These are phyloP conservation scores for Paralinhomoeus sp. DNA, from an alignment of 2,888 invertebrate genomes.

Conservation along the genomic window DNA sequence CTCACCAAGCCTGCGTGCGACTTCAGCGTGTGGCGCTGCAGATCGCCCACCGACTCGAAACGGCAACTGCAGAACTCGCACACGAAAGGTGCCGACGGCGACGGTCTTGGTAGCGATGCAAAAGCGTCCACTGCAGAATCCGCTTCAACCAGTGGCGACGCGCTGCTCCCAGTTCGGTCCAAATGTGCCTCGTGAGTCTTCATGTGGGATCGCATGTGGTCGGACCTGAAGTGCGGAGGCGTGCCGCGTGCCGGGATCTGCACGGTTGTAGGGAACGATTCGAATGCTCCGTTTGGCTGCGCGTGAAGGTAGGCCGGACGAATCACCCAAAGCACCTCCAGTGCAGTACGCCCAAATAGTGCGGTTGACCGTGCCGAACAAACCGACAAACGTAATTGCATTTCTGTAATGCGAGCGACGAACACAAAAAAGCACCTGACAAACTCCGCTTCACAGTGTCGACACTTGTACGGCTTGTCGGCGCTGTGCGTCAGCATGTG, in stretches of 20 bases:
- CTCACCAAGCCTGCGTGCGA: conserved; percentile 1
- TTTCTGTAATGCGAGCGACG: too few relatives aligned
- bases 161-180: too few relatives aligned
- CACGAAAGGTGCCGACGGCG: background rate
- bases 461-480: conserved; percentile 66
- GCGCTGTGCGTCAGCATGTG: conserved; percentile 80
- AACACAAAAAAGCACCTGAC: conserved; percentile 30
- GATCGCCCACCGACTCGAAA: conserved; percentile 1
- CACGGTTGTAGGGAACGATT: too few relatives aligned
- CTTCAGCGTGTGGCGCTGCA: conserved; percentile 7
- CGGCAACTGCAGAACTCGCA: conserved; percentile 22
- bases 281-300: too few relatives aligned
- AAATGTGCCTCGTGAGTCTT: conserved; percentile 74
- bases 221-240: conserved; percentile 24
- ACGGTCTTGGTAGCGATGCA: background rate
- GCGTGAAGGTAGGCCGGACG: too few relatives aligned
- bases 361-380: too few relatives aligned
- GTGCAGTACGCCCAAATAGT: too few relatives aligned
- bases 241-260: background rate
- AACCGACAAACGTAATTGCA: too few relatives aligned
- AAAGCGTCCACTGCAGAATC: too few relatives aligned
- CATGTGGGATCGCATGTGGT: conserved; percentile 80
- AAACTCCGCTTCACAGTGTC: conserved; percentile 71
- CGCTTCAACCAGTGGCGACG: too few relatives aligned
- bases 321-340: too few relatives aligned